Percentiles rank a stretch among this genome's conserved stretches.
Evolutionary conservation across 2,113 vertebrate species (phyloP).

Genomic region (Turnix velox): DNA sequence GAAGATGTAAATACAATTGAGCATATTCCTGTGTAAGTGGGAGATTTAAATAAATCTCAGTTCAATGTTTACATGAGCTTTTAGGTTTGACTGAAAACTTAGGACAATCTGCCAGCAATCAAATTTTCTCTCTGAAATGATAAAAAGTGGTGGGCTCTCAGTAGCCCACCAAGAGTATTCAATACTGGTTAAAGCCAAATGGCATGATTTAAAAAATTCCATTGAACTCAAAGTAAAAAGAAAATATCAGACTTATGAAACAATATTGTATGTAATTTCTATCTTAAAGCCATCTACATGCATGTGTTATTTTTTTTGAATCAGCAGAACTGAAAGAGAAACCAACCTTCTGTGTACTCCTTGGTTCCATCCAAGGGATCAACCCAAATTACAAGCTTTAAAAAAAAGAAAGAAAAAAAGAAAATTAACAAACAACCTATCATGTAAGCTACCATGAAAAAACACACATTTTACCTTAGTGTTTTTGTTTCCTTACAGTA

Average conservation of each 20-base stretch:
- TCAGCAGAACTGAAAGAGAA: background rate
- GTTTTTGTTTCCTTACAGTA: background rate
- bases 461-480: background rate
- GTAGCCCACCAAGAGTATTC: background rate
- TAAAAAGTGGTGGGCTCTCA: background rate
- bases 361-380: conserved; percentile 98
- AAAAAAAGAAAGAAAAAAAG: background rate
- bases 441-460: background rate
- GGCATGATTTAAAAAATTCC: background rate
- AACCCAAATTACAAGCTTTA: conserved; percentile 95
- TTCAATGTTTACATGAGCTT: background rate
- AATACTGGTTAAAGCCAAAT: background rate
- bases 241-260: background rate
- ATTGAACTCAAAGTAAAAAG: background rate
- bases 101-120: background rate
- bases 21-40: background rate
- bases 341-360: conserved; percentile 96
- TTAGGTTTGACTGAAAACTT: background rate
- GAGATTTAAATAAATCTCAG: background rate
- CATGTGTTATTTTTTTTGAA: background rate
- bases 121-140: background rate
- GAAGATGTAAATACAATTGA: background rate
- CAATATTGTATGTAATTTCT: background rate
- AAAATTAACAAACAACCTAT: background rate
- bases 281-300: background rate